Percentiles rank a stretch among this genome's conserved stretches.
These are phyloP conservation scores for Thymelicus lineola DNA, from an alignment of 2,888 invertebrate genomes.

Conservation along the genomic window DNA sequence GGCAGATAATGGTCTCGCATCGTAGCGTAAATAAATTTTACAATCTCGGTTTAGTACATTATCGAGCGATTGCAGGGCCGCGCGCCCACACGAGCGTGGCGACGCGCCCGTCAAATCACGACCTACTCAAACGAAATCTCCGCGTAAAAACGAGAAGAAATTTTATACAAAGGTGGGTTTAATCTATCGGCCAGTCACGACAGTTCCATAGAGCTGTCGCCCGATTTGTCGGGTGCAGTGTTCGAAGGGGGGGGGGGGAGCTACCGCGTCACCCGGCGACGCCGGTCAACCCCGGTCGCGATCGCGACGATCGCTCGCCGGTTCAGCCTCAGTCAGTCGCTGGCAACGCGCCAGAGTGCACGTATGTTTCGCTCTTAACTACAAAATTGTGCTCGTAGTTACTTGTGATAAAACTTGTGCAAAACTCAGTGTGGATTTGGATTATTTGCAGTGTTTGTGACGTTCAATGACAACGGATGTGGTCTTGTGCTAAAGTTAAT, in stretches of 20 bases:
- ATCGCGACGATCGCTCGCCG: conserved; percentile 41
- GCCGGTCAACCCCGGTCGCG: conserved; percentile 48
- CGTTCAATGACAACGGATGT: conserved; percentile 64
- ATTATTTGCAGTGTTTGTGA: conserved; percentile 79
- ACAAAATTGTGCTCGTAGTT: conserved; percentile 39
- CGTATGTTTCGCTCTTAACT: conserved; percentile 47
- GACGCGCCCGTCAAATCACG: conserved; percentile 62
- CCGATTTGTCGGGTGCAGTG: conserved; percentile 69
- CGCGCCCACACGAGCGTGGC: conserved; percentile 61
- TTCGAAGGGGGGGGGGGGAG: conserved; percentile 50
- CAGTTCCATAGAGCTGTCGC: conserved; percentile 63
- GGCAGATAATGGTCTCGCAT: conserved; percentile 68
- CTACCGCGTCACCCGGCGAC: conserved; percentile 59
- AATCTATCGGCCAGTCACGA: conserved; percentile 68
- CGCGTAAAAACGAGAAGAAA: conserved; percentile 69
- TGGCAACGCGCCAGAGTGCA: conserved; percentile 53
- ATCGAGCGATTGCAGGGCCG: conserved; percentile 57
- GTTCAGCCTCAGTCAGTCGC: conserved; percentile 59
- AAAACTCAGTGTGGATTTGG: conserved; percentile 68
- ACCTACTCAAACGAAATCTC: conserved; percentile 58
- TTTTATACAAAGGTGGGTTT: conserved; percentile 67
- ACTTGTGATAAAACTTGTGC: conserved; percentile 58
- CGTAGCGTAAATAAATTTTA: conserved; percentile 65
- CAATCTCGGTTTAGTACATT: conserved; percentile 66
- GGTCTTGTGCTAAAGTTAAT: conserved; percentile 62